These are phyloP conservation scores for Rhegmatorhina hoffmannsi DNA, from an alignment of 2,113 vertebrate species.

Conservation along the genomic window DNA sequence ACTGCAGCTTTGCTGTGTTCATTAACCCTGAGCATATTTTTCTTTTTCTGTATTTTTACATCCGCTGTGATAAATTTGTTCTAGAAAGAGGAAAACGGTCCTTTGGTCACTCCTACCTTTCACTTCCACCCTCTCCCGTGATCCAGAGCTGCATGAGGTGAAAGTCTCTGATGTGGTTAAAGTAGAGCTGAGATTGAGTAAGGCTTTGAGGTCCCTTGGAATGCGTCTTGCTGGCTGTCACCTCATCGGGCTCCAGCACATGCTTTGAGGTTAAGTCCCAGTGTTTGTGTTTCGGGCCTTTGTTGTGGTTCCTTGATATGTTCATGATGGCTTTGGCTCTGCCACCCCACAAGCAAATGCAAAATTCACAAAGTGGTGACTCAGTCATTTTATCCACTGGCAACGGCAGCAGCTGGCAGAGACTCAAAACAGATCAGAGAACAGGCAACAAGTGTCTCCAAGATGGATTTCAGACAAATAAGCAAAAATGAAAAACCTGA, in stretches of 20 bases:
- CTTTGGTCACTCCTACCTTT: constrained; percentile 30
- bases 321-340: constrained; percentile 76
- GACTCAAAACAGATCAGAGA: constrained; percentile 76
- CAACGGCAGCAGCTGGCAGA: constrained; percentile 68
- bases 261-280: constrained; percentile 70
- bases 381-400: constrained; percentile 76
- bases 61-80: not conserved
- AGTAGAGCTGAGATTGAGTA: not conserved
- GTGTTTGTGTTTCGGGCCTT: constrained; percentile 67
- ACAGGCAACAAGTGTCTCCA: constrained; percentile 79
- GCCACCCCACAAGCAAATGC: constrained; percentile 69
- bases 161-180: constrained; percentile 58
- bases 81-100: not conserved
- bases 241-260: constrained; percentile 62
- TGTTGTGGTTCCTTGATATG: constrained; percentile 80
- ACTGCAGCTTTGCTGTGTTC: not conserved
- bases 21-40: not conserved
- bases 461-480: constrained; percentile 73
- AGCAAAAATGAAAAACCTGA: constrained; percentile 67
- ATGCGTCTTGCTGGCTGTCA: constrained; percentile 61
- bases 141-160: constrained; percentile 13
- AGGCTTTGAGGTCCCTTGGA: constrained; percentile 44
- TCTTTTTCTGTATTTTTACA: not conserved
- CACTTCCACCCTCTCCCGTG: not conserved
- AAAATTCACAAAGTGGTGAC: constrained; percentile 70